Base-by-base conservation (phyloP, 2,888 invertebrate species). In the Drosophila longiperda region DNA sequence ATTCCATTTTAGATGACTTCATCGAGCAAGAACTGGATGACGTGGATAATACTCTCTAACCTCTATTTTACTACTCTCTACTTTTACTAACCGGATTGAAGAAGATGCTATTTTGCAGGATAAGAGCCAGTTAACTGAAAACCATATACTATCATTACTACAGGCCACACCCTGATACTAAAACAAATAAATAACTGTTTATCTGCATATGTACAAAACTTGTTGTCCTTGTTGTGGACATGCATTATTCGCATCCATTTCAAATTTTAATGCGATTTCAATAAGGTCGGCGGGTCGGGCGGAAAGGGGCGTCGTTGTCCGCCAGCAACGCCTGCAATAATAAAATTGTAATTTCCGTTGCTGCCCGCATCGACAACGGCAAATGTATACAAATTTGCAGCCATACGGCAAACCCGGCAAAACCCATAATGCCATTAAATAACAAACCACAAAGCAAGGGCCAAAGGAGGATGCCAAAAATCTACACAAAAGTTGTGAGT, bases 291-390 rank as follows among this genome's bases (percentile, higher is more conserved):
- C 74, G 75, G 87, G 71, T 66, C 55, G 8, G 58, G n/a, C 48
- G 50, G 60, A 34, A 26, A 7, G 20, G 17, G 40, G 11, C 36
- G 17, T 23, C 29, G 53, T 7, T 53, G 23, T 23, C 33, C 55
- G 11, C 49, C 62, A 49, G 52, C 54, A 68, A 48, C 61, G 85
- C 63, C 73, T 77, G 76, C 85, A 89, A 80, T 89, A 89, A 87
- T 87, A 87, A 87, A 87, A 87, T 87, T 89, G 83, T 85, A 89
- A 87, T 87, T 87, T 87, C 86, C 85, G 86, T 82, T 74, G 70
- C 66, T 66, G 59, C 54, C 73, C 23, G 26, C 73, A 68, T 38
- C 61, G 54, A 45, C 66, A 73, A 55, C 63, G 61, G 63, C 53
- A 57, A 75, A 71, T 77, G 82, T 77, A 81, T 83, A 85, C 82